phyloP scores from a whole-genome alignment of 1,140 invertebrate genomes.

The Drosophila parabipectinata region DNA sequence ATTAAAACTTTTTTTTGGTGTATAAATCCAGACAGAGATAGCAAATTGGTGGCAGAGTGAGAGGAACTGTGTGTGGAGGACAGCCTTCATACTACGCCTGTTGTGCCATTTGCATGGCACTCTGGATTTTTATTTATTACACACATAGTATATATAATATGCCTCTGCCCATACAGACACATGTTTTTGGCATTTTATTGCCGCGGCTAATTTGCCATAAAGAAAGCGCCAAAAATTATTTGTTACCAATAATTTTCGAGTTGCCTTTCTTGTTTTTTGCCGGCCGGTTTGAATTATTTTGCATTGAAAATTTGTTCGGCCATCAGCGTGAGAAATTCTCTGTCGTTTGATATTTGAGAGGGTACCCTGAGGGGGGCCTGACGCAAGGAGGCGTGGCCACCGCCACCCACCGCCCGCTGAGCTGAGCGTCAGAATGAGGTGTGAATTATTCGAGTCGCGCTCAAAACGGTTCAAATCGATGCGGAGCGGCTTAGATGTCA shows the following conservation, averaged over 20 bases:
- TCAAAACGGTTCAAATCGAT: slow-evolving; percentile 21
- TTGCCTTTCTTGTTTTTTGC: slow-evolving; percentile 47
- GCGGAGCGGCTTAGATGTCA: slow-evolving; percentile 45
- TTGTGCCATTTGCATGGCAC: slow-evolving; percentile 72
- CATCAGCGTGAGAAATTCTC: slow-evolving; percentile 70
- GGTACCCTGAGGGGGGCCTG: slow-evolving; percentile 15
- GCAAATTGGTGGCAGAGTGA: background rate
- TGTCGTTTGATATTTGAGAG: slow-evolving; percentile 54
- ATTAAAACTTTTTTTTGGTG: slow-evolving; percentile 9
- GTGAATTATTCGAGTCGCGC: slow-evolving; percentile 68
- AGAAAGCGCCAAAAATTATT: slow-evolving; percentile 68
- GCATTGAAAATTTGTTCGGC: slow-evolving; percentile 61
- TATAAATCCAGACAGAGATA: background rate
- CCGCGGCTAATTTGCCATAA: slow-evolving; percentile 76
- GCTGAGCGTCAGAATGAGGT: slow-evolving; percentile 60
- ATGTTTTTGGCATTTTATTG: slow-evolving; percentile 70
- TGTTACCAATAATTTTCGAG: slow-evolving; percentile 50
- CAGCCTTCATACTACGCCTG: slow-evolving; percentile 52
- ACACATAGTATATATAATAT: slow-evolving; percentile 25
- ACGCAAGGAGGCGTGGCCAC: background rate
- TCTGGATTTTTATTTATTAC: slow-evolving; percentile 72
- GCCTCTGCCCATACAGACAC: slow-evolving; percentile 32
- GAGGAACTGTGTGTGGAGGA: background rate
- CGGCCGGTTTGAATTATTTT: slow-evolving; percentile 43
- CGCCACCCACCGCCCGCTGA: slow-evolving; percentile 7